These are phyloP conservation scores for Dipodomys spectabilis DNA, from an alignment of 2,113 vertebrate genomes.

Conservation along the genomic window DNA sequence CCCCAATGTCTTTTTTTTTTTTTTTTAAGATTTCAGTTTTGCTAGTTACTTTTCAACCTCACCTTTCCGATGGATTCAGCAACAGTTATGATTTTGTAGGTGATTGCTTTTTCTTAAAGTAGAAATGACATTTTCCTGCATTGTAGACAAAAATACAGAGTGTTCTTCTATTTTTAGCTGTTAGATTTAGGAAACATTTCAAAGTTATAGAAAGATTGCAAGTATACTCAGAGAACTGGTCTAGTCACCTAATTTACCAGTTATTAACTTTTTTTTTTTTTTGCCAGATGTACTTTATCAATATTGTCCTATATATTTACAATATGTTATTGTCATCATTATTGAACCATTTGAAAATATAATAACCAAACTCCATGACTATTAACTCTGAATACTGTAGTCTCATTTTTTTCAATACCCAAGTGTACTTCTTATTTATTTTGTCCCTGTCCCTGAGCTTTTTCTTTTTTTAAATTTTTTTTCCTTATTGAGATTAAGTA, in stretches of 20 bases:
- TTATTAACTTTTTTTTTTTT: slow-evolving; percentile 46
- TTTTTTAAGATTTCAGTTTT: slow-evolving; percentile 13
- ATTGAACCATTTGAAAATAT: slow-evolving; percentile 38
- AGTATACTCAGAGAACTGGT: neutral
- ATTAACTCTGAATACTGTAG: neutral
- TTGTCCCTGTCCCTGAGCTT: too few species aligned
- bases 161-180: slow-evolving; percentile 6
- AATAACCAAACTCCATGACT: neutral
- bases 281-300: neutral
- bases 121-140: neutral
- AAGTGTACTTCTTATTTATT: too few species aligned
- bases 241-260: neutral
- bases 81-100: neutral
- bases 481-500: too few species aligned
- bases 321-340: neutral
- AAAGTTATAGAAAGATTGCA: neutral
- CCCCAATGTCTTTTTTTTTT: neutral
- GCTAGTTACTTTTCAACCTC: slow-evolving; percentile 24
- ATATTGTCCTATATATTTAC: neutral
- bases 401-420: neutral
- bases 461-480: too few species aligned
- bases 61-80: slow-evolving; percentile 21
- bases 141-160: slow-evolving; percentile 34
- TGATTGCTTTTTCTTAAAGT: slow-evolving; percentile 24
- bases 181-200: slow-evolving; percentile 57